Percentiles rank a stretch among this genome's conserved stretches.
phyloP scores from a whole-genome alignment of 2,797 vertebrate species.

The Crenichthys baileyi region DNA sequence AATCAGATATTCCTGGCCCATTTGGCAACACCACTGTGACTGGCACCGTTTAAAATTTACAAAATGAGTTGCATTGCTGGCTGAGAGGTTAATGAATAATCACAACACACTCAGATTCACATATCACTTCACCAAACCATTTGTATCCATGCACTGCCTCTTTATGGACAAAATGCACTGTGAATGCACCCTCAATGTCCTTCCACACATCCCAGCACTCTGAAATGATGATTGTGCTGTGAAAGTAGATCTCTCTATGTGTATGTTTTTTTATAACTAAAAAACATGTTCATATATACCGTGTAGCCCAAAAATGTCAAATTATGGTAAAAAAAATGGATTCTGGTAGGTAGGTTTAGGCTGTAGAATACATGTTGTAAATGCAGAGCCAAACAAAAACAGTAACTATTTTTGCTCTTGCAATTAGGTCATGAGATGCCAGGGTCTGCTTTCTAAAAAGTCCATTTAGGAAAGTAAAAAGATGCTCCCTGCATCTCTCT shows the following conservation, averaged over 20 bases:
- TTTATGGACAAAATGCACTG: constrained; percentile 38
- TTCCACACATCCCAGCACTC: constrained; percentile 41
- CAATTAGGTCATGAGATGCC: constrained; percentile 60
- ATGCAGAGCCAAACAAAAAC: constrained; percentile 42
- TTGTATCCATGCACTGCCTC: constrained; percentile 27
- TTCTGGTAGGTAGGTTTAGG: constrained; percentile 23
- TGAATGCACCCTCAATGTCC: constrained; percentile 35
- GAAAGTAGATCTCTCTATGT: constrained; percentile 29
- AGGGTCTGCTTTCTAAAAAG: constrained; percentile 45
- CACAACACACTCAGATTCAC: constrained; percentile 44
- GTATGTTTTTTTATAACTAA: constrained; percentile 28
- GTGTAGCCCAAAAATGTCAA: constrained; percentile 51
- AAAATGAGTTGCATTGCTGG: constrained; percentile 35
- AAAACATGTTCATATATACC: constrained; percentile 39
- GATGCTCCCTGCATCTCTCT: constrained; percentile 11
- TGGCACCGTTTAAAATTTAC: constrained; percentile 40
- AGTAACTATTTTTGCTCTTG: constrained; percentile 48
- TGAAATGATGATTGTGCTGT: constrained; percentile 36
- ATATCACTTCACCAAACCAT: constrained; percentile 32
- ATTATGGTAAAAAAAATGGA: constrained; percentile 19
- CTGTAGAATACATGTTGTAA: constrained; percentile 38
- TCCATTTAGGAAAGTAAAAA: constrained; percentile 47
- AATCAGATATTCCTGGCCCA: constrained; percentile 31
- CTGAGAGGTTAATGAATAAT: constrained; percentile 51
- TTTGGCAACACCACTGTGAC: constrained; percentile 31